Percentiles rank a stretch among this genome's conserved stretches.
Evolutionary conservation across 2,113 vertebrate species (phyloP).

Genomic region (Pomatostomus ruficeps): DNA sequence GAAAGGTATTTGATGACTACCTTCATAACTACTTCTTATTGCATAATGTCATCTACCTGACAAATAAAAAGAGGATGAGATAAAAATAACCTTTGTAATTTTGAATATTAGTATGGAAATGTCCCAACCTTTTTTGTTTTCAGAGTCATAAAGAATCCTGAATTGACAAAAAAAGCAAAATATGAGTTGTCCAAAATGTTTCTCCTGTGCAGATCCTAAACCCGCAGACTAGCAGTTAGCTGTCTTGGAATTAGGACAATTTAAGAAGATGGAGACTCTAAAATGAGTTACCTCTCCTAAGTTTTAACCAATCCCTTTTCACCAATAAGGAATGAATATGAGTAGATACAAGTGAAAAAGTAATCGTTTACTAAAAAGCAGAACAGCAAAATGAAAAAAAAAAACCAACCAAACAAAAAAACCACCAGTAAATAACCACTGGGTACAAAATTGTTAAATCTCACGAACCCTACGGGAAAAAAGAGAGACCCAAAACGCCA

Average conservation of each 20-base stretch:
- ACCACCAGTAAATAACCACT: neutral
- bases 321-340: accelerated
- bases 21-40: neutral
- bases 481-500: neutral
- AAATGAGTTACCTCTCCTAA: neutral
- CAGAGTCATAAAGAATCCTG: neutral
- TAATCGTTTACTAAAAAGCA: accelerated
- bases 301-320: neutral
- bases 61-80: neutral
- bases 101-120: neutral
- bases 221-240: neutral
- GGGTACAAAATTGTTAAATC: neutral
- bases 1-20: neutral
- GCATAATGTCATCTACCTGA: neutral
- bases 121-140: neutral
- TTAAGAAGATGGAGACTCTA: neutral
- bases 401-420: accelerated
- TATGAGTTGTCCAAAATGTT: neutral
- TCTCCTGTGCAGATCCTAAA: neutral
- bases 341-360: neutral
- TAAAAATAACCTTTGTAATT: neutral
- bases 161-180: neutral
- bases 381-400: neutral
- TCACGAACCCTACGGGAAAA: no score
- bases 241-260: neutral